Conservation (phyloP, 2,888 invertebrate species). For the Digitonthophagus gazella region DNA sequence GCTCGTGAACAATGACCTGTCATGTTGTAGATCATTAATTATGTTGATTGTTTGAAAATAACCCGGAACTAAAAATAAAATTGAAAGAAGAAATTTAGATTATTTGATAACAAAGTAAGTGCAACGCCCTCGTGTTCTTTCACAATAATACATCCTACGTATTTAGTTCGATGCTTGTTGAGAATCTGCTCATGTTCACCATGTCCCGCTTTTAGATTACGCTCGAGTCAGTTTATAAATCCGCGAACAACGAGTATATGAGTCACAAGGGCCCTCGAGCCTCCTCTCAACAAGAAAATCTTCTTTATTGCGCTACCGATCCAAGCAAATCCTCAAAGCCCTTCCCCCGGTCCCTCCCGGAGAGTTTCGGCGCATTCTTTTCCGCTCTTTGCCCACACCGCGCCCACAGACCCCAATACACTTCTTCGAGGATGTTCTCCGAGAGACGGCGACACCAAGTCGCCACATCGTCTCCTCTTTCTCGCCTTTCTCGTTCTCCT, state of each 20-base stretch:
- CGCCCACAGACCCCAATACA: constrained; percentile 42
- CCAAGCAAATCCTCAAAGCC: constrained; percentile 38
- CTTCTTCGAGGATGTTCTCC: constrained; percentile 42
- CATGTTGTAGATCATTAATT: no score
- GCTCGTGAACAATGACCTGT: no score
- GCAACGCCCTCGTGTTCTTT: no score
- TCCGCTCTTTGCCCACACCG: constrained; percentile 27
- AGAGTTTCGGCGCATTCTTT: constrained; percentile 17
- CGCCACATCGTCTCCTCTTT: constrained; percentile 1
- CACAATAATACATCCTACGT: constrained; percentile 5
- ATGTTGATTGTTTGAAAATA: no score
- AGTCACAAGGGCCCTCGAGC: constrained; percentile 47
- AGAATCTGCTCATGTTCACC: constrained; percentile 12
- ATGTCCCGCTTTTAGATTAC: constrained; percentile 25
- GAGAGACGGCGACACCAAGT: constrained; percentile 29
- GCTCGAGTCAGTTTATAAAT: constrained; percentile 30
- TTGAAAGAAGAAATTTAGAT: no score
- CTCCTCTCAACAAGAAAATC: constrained; percentile 54
- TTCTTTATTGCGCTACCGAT: constrained; percentile 46
- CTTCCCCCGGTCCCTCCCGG: constrained; percentile 21
- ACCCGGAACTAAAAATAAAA: no score
- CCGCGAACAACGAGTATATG: constrained; percentile 48
- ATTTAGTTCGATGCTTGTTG: constrained; percentile 8
- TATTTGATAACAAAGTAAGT: no score
- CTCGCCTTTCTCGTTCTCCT: neutral